These are phyloP conservation scores for Cepphus grylle DNA, from an alignment of 2,113 vertebrate genomes.

Conservation along the genomic window DNA sequence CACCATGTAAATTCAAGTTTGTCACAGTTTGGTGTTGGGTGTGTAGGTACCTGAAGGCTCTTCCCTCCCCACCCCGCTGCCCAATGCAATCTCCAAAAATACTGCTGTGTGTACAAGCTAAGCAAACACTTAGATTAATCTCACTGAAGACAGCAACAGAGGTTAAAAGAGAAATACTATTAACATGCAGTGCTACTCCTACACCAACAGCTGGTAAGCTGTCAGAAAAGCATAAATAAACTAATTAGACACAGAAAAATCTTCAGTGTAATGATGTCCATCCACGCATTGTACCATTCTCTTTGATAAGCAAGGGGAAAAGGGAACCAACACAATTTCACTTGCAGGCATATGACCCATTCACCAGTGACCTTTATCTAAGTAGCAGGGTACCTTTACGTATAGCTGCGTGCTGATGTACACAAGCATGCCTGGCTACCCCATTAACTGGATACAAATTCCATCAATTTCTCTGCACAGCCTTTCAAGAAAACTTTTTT, in stretches of 20 bases:
- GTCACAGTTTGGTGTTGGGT: background rate
- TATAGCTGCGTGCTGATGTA: background rate
- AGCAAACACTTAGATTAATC: constrained; percentile 29
- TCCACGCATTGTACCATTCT: background rate
- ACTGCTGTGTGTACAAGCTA: background rate
- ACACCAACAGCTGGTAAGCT: constrained; percentile 33
- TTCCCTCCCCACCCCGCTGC: background rate
- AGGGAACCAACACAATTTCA: background rate
- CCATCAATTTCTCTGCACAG: background rate
- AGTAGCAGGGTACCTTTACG: background rate
- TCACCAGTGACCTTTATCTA: background rate
- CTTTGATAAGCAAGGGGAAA: background rate
- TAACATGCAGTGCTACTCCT: constrained; percentile 3
- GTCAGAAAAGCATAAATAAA: constrained; percentile 49
- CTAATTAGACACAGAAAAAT: constrained; percentile 1
- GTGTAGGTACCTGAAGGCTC: background rate
- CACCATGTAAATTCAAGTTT: background rate
- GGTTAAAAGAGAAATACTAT: constrained; percentile 23
- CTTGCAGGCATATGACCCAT: background rate
- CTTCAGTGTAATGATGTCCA: background rate
- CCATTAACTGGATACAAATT: background rate
- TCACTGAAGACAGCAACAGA: background rate
- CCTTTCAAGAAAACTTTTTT: background rate
- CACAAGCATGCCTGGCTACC: background rate
- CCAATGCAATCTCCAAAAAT: background rate